Evolutionary conservation across 2,797 vertebrate species (phyloP), one percentile per base, ranked within the genome.

Genomic region (Sebastes steindachneri): DNA sequence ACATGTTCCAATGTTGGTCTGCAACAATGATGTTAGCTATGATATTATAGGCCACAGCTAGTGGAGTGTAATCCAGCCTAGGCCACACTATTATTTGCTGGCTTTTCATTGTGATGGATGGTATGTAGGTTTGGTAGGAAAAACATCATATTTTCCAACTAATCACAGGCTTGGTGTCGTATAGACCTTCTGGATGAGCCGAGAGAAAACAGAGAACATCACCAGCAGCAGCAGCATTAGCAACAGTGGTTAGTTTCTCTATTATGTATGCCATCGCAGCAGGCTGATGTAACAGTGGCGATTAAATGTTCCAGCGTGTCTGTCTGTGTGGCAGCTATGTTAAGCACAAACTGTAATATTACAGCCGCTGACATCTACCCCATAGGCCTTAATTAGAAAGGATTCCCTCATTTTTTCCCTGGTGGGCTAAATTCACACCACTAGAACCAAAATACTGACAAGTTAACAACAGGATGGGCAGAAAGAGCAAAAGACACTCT

Each of bases 241-340:
- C 60, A 45, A 28, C 69, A 65, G 79, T 3, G 73, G 73, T 78
- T 65, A 75, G 68, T 54, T 28, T 19, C 25, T 70, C 33, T 68
- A 28, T 72, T 77, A 75, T 67, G 48, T 26, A 33, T 73, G 65
- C 57, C 41, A 73, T 72, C 62, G 25, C 53, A 58, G 75, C 48
- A 68, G 59, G 68, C 57, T 87, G 82, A 85, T 68, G 77, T 74
- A 81, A 86, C 64, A 69, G 57, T 19, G n/a, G 2, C 58, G 69
- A 86, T 88, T 70, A 85, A 76, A 85, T 82, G 76, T 82, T 88
- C 67, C 66, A 80, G 55, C 19, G 11, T 73, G 57, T 77, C 62
- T 33, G 73, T 80, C 73, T 72, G 88, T 79, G 83, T 72, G 67
- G 73, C 80, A 75, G 64, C 64, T 66, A 73, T 37, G 68, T 83